Base-by-base conservation (phyloP, 2,797 vertebrate species). In the Acanthurus leucopareius region DNA sequence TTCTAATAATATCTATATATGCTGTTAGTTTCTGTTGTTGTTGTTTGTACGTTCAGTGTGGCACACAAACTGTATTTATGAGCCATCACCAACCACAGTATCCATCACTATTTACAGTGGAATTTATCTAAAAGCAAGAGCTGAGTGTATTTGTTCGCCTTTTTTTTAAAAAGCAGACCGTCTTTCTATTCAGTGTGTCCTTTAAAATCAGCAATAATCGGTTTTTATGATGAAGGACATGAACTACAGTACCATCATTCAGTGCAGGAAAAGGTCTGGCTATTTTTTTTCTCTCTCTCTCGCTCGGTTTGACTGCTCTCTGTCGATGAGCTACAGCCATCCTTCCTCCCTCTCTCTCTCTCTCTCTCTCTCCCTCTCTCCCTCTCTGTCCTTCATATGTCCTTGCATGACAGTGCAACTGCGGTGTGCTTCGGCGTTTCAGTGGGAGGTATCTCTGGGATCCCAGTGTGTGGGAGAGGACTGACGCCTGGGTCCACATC, bases 361-460 rank as follows among this genome's bases (percentile, higher is more conserved):
- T 42, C 40, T 42, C 40, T 68, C 70, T 52, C 53, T 56, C 75
- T 60, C 42, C 61, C 67, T 53, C 48, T 58, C 40, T 42, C 40
- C 11, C 40, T 42, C 40, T 42, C 40, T 68, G 89, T 91, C 94
- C 94, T 95, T 94, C 90, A 94, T 42, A 42, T 76, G 93, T 91
- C 95, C 95, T 94, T 94, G 91, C 75, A 53, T 89, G 89, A 88
- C 81, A 82, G 82, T 73, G 79, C 56, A 73, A 86, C 85, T 85
- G 91, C 87, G 76, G 92, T 22, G 61, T 79, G 89, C 86, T 82
- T 76, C 86, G 71, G 69, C 47, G 71, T 83, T 88, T 85, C 88
- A 51, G 86, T 85, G 84, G 87, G 90, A 92, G 83, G 73, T 80
- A 86, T 89, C 85, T 86, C 82, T 85, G 84, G 85, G 83, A 89